Evolutionary conservation across 2,113 vertebrate genomes (phyloP).

Genomic region (Turnix velox): DNA sequence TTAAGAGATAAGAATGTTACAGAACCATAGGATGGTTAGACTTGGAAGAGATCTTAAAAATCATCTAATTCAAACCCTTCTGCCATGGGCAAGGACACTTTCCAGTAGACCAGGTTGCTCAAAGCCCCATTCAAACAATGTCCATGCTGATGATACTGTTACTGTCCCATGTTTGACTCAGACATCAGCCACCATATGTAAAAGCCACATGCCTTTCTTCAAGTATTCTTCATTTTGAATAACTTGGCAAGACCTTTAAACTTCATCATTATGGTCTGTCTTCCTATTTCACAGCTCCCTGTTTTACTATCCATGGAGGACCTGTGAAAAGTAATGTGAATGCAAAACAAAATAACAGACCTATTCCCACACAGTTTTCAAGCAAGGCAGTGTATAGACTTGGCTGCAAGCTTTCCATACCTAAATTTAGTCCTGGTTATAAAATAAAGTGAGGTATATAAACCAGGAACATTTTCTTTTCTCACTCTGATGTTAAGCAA

Average conservation of each 20-base stretch:
- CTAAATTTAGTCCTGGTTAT: neutral
- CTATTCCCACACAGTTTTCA: neutral
- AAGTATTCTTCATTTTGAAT: neutral
- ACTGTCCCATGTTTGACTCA: neutral
- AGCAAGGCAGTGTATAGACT: neutral
- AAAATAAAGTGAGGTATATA: neutral
- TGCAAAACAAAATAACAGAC: neutral
- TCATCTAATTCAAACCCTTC: neutral
- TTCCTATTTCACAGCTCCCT: neutral
- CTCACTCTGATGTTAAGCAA: neutral
- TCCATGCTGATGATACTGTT: neutral
- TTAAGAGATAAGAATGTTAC: neutral
- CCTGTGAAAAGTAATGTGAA: neutral
- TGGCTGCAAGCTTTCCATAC: neutral
- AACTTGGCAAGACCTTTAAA: neutral
- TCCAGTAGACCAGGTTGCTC: neutral
- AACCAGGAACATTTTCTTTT: neutral
- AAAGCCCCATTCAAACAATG: neutral
- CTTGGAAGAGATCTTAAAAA: neutral
- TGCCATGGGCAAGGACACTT: neutral
- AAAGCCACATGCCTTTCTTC: neutral
- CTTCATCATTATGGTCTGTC: rapidly evolving
- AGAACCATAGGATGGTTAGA: neutral
- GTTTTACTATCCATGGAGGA: rapidly evolving
- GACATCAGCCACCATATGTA: neutral